Base-by-base conservation (phyloP, 2,888 invertebrate genomes). In the Nesidiocoris tenuis region DNA sequence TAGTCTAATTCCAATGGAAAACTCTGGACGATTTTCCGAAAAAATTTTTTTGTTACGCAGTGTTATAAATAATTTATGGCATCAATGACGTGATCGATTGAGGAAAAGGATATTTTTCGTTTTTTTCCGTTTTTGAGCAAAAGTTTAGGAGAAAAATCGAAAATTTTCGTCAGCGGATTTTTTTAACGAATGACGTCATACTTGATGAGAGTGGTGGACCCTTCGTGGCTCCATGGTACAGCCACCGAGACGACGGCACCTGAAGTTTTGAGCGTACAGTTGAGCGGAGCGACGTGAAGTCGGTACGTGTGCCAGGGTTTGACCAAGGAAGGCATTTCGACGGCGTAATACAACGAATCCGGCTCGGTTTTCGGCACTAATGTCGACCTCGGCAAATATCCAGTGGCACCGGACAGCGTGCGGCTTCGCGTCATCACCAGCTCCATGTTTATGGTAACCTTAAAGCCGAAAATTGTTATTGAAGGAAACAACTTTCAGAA, bases 361-460 rank as follows among this genome's bases (percentile, higher is more conserved):
- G 85, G 83, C 55, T 86, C 84, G 0, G 91, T 90, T 80, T 87
- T 85, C 56, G 85, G 82, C 9, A 87, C 82, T 18, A 90, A 80
- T 0, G 83, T 80, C 2, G 84, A 82, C 7, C 82, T 80, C 0
- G 81, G 81, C 77, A 82, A 80, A 59, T 80, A 80, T 2, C 84
- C 83, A 16, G 84, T 80, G 64, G 80, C 77, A 0, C 83, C 82
- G 1, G 74, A 79, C 5, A 83, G 64, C 65, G 79, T 81, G 74
- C 85, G 80, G 77, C 82, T 81, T 3, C 83, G 84, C 22, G 85
- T 83, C 80, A 87, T 87, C 81, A 89, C 87, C 75, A 90, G 84
- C 80, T 91, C 91, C 2, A 91, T 84, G 81, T 90, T 88, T 67
- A 91, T 83, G 23, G 85, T 84, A 67, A 90, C 84, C 90, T 90